Conservation (phyloP, 2,888 invertebrate species). For the Scelioninae gen. 2 region DNA sequence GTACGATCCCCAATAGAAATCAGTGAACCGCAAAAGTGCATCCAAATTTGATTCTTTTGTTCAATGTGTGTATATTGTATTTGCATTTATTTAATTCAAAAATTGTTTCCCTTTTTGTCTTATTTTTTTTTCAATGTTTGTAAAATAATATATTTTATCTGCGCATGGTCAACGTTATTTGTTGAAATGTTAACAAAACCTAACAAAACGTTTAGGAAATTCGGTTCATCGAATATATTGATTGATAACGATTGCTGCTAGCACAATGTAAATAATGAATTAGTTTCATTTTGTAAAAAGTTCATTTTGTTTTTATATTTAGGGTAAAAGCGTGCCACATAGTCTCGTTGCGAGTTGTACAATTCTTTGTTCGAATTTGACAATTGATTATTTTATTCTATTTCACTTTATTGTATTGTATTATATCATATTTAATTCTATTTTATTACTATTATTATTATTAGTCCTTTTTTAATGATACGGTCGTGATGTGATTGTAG, state of each 20-base stretch:
- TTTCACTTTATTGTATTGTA: too few species aligned
- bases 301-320: slow-evolving; percentile 36
- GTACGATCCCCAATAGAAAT: slow-evolving; percentile 30
- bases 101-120: too few species aligned
- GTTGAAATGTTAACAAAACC: slow-evolving; percentile 12
- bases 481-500: slow-evolving; percentile 1
- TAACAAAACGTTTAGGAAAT: not conserved
- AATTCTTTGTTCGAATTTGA: slow-evolving; percentile 19
- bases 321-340: slow-evolving; percentile 34
- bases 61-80: too few species aligned
- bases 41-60: slow-evolving; percentile 18
- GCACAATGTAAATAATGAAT: slow-evolving; percentile 49
- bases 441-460: too few species aligned
- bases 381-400: too few species aligned
- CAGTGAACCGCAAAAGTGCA: slow-evolving; percentile 22
- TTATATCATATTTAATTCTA: too few species aligned
- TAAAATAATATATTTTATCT: slow-evolving; percentile 1
- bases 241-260: slow-evolving; percentile 49
- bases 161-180: not conserved
- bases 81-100: too few species aligned
- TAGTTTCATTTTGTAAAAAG: slow-evolving; percentile 40
- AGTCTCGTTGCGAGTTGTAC: slow-evolving; percentile 18
- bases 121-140: slow-evolving; percentile 6
- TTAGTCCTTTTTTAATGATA: not conserved
- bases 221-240: slow-evolving; percentile 21